Conservation (phyloP, 2,888 invertebrate genomes). For the Epistrophella euchroma region DNA sequence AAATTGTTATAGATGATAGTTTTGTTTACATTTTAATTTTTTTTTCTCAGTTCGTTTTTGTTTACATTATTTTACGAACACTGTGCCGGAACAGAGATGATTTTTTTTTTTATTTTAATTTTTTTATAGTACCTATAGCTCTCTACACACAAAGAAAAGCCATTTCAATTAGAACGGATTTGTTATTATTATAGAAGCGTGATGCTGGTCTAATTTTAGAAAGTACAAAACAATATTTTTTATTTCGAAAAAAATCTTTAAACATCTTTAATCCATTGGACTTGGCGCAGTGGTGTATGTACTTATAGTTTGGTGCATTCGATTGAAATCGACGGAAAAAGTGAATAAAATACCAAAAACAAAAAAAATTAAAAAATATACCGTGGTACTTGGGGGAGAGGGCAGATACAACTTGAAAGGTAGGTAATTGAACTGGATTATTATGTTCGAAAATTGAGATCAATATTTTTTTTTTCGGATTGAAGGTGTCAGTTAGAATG, state of each 20-base stretch:
- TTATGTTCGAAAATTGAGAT: slow-evolving; percentile 57
- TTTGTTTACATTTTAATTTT: slow-evolving; percentile 51
- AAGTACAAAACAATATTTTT: slow-evolving; percentile 36
- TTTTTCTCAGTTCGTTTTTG: slow-evolving; percentile 36
- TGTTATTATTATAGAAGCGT: slow-evolving; percentile 59
- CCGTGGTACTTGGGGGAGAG: background rate
- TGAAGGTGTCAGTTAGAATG: slow-evolving; percentile 25
- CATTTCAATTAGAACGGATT: slow-evolving; percentile 69
- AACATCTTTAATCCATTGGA: slow-evolving; percentile 64
- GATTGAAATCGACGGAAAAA: slow-evolving; percentile 1
- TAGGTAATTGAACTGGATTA: slow-evolving; percentile 71
- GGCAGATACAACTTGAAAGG: slow-evolving; percentile 6
- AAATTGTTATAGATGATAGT: slow-evolving; percentile 52
- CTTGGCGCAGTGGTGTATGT: background rate
- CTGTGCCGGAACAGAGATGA: slow-evolving; percentile 31
- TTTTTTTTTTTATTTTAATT: background rate
- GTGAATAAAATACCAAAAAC: slow-evolving; percentile 13
- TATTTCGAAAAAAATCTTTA: slow-evolving; percentile 55
- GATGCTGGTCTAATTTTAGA: slow-evolving; percentile 57
- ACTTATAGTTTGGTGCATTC: slow-evolving; percentile 37
- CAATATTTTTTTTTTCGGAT: slow-evolving; percentile 12
- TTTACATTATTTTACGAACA: slow-evolving; percentile 49
- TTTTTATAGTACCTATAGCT: slow-evolving; percentile 5
- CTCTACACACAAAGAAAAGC: slow-evolving; percentile 35
- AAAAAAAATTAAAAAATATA: background rate